phyloP scores from a whole-genome alignment of 2,797 vertebrate genomes.

The Chaetodon trifasciatus region DNA sequence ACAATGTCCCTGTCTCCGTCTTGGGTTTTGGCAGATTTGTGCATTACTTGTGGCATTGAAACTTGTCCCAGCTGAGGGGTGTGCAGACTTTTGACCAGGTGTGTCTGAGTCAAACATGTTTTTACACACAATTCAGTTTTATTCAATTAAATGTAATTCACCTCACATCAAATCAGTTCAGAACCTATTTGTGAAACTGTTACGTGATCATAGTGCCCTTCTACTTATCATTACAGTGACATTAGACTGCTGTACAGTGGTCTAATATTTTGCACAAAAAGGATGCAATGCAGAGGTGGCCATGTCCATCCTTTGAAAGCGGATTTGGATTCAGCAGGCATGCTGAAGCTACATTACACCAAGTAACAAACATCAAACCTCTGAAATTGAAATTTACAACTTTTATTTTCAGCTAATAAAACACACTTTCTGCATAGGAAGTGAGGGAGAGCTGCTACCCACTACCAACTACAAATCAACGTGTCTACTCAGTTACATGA shows the following conservation, averaged over 20 bases:
- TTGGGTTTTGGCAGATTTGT: neutral
- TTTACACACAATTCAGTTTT: neutral
- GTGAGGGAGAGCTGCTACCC: constrained; percentile 1
- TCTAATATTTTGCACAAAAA: neutral
- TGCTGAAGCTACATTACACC: neutral
- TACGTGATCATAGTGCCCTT: neutral
- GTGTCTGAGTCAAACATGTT: neutral
- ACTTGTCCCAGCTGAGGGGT: neutral
- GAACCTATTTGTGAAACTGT: neutral
- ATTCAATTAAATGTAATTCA: constrained; percentile 5
- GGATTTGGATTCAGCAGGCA: constrained; percentile 2
- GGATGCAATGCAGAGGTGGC: neutral
- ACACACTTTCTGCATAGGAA: constrained; percentile 13
- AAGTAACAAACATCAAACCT: constrained; percentile 1
- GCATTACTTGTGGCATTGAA: neutral
- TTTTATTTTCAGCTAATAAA: constrained; percentile 17
- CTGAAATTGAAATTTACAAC: neutral
- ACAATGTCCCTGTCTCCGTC: neutral
- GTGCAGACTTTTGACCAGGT: neutral
- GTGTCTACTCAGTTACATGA: constrained; percentile 29
- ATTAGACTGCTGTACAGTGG: neutral
- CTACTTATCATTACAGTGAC: neutral
- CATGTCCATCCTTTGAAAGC: neutral
- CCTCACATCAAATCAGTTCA: neutral
- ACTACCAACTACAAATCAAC: constrained; percentile 39